A percentile compares a stretch with the other conserved stretches of the same genome.
These are phyloP conservation scores for Rhorus exstirpatorius DNA, from an alignment of 2,888 invertebrate genomes.

Conservation along the genomic window DNA sequence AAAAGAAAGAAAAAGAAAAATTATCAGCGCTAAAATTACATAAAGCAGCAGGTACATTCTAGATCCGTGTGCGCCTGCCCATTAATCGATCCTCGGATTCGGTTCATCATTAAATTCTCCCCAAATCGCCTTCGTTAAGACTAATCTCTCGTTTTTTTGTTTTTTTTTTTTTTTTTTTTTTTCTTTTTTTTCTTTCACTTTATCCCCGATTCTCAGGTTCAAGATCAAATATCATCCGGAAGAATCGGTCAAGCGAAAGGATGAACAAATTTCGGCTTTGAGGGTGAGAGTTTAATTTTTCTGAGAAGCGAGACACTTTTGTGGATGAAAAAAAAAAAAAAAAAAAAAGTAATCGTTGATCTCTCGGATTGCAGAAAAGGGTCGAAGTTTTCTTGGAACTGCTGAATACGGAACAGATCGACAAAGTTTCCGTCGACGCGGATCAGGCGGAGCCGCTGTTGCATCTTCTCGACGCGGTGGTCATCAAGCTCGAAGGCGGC, in stretches of 20 bases:
- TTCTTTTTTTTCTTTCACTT: conserved; percentile 70
- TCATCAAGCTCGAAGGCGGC: conserved; percentile 98
- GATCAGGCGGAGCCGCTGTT: conserved; percentile 94
- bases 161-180: too few species aligned
- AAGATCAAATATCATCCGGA: conserved; percentile 99
- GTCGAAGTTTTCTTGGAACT: conserved; percentile 96
- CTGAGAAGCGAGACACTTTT: neutral
- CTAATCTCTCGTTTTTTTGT: too few species aligned
- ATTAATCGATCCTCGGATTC: conserved; percentile 54
- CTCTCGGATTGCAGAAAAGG: conserved; percentile 90
- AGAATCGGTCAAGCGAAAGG: conserved; percentile 95
- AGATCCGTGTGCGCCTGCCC: conserved; percentile 51
- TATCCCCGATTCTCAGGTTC: conserved; percentile 91
- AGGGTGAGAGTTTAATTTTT: conserved; percentile 88
- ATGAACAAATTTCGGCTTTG: conserved; percentile 93
- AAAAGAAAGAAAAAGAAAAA: conserved; percentile 24
- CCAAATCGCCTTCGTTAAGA: neutral
- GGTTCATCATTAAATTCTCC: conserved; percentile 29
- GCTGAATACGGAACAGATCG: conserved; percentile 91
- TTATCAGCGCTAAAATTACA: conserved; percentile 39
- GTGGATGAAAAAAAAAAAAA: neutral
- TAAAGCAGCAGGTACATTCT: conserved; percentile 54
- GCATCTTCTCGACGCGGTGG: conserved; percentile 97
- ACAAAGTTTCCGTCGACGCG: conserved; percentile 93
- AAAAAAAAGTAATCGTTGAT: neutral